Evolutionary conservation across 1,140 invertebrate genomes (phyloP).

Genomic region (Paralvinella palmiformis): DNA sequence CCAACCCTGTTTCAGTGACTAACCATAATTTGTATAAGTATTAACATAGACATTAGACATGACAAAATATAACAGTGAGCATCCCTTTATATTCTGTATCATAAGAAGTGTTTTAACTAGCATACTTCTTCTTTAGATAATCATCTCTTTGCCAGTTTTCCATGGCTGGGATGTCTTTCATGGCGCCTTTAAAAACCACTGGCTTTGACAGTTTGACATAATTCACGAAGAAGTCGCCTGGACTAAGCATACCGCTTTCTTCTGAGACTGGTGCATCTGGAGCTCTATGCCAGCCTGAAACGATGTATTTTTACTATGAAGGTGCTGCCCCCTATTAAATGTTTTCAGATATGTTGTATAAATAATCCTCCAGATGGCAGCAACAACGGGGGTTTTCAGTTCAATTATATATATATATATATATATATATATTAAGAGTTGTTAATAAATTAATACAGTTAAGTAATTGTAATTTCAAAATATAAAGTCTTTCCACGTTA

Average conservation of each 20-base stretch:
- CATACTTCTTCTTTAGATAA: constrained; percentile 37
- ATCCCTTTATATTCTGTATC: too few relatives aligned
- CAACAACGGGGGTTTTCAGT: background rate
- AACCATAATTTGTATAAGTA: too few relatives aligned
- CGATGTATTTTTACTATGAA: background rate
- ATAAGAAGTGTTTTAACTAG: background rate
- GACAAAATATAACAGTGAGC: too few relatives aligned
- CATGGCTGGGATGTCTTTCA: constrained; percentile 27
- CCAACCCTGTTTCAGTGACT: too few relatives aligned
- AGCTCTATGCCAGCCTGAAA: constrained; percentile 28
- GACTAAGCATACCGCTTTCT: constrained; percentile 23
- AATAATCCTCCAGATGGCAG: background rate
- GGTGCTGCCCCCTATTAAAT: background rate
- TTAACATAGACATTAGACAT: too few relatives aligned
- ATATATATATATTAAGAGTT: background rate
- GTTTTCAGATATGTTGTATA: background rate
- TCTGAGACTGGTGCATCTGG: constrained; percentile 27
- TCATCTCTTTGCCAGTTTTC: constrained; percentile 32
- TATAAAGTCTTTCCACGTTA: too few relatives aligned
- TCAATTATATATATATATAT: background rate
- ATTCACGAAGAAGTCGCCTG: constrained; percentile 33
- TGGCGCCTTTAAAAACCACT: constrained; percentile 30
- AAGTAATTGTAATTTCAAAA: too few relatives aligned
- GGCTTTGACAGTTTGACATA: constrained; percentile 32
- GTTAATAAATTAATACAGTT: background rate